Percentiles rank a stretch among this genome's conserved stretches.
Evolutionary conservation across 2,113 vertebrate genomes (phyloP).

Genomic region (Nerophis ophidion): DNA sequence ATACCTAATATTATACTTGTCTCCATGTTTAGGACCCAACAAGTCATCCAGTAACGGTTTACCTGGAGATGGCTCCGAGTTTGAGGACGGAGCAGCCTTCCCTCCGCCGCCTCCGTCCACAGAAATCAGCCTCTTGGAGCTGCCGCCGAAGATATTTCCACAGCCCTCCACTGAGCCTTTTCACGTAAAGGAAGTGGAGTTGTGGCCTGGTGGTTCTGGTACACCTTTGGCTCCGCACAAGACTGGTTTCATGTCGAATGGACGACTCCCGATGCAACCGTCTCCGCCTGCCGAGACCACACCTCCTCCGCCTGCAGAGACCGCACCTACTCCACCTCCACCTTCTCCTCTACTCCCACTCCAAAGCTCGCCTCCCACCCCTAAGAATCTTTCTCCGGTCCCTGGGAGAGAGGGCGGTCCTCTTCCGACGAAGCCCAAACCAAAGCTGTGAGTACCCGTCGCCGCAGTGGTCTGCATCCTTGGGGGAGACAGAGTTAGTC

Average conservation of each 20-base stretch:
- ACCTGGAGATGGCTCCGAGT: constrained; percentile 64
- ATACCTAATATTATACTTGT: constrained; percentile 19
- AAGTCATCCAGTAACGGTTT: constrained; percentile 72
- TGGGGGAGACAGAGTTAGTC: background rate
- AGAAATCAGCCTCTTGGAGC: constrained; percentile 81
- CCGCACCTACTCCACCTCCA: constrained; percentile 21
- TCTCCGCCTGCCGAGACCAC: constrained; percentile 32
- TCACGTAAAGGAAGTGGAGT: constrained; percentile 72
- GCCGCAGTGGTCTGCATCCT: constrained; percentile 13
- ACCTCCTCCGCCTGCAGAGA: constrained; percentile 32
- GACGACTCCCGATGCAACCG: constrained; percentile 50
- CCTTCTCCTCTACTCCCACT: constrained; percentile 33
- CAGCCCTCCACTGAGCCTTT: constrained; percentile 59
- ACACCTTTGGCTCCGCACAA: constrained; percentile 55
- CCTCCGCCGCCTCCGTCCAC: constrained; percentile 74
- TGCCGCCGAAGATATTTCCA: constrained; percentile 72
- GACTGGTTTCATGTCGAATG: constrained; percentile 68
- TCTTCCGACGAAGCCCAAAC: constrained; percentile 84
- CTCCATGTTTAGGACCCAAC: constrained; percentile 58
- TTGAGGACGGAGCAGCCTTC: constrained; percentile 74
- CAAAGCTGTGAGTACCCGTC: constrained; percentile 89
- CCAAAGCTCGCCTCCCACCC: constrained; percentile 41
- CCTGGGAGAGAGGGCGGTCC: constrained; percentile 83
- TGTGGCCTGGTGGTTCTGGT: constrained; percentile 70
- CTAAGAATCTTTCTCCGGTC: constrained; percentile 63